Percentiles rank a stretch among this genome's conserved stretches.
Conservation (phyloP, 1,140 invertebrate species). For the Megalonaias nervosa region DNA sequence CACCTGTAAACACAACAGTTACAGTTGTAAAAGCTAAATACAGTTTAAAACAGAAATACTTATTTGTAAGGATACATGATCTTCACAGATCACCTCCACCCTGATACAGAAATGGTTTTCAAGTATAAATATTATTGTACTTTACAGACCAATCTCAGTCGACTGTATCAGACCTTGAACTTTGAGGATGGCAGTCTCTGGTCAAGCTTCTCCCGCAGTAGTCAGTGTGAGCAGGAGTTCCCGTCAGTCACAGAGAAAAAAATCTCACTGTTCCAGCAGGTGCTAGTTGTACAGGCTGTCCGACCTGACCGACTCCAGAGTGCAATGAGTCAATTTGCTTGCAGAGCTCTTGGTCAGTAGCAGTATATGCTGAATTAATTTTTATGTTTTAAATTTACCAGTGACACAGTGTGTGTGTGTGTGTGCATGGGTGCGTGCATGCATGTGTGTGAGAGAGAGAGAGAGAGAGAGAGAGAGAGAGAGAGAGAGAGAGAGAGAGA, state of each 20-base stretch:
- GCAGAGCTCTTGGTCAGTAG: slow-evolving; percentile 77
- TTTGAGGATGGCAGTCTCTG: slow-evolving; percentile 79
- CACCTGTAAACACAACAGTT: too few species aligned
- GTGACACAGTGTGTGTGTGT: too few species aligned
- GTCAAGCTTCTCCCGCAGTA: slow-evolving; percentile 78
- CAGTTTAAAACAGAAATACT: too few species aligned
- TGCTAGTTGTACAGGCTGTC: slow-evolving; percentile 86
- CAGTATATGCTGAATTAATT: background rate
- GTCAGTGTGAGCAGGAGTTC: slow-evolving; percentile 76
- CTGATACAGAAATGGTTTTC: too few species aligned
- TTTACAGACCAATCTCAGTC: slow-evolving; percentile 74
- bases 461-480: too few species aligned
- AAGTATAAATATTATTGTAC: background rate
- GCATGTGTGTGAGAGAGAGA: too few species aligned
- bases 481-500: too few species aligned
- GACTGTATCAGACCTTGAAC: slow-evolving; percentile 77
- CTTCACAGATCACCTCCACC: too few species aligned
- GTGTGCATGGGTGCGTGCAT: too few species aligned
- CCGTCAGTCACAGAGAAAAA: slow-evolving; percentile 74
- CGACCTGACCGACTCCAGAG: slow-evolving; percentile 86
- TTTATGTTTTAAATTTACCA: background rate
- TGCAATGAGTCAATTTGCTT: slow-evolving; percentile 81
- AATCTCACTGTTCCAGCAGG: slow-evolving; percentile 84
- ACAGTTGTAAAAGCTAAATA: too few species aligned
- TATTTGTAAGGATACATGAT: too few species aligned